Evolutionary conservation across 2,797 vertebrate species (phyloP).

Genomic region (Rhodeus uyekii): DNA sequence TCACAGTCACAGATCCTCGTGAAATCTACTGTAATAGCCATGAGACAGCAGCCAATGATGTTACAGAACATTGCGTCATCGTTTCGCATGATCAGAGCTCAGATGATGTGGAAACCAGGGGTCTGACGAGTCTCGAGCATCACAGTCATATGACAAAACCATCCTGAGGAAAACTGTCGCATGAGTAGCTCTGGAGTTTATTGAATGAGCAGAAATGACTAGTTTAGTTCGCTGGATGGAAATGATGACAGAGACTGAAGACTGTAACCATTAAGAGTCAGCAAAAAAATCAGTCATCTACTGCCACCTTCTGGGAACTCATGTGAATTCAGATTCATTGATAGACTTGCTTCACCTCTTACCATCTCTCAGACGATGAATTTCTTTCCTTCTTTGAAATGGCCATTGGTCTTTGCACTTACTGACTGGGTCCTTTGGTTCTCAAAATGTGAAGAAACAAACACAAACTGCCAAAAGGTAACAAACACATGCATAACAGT

Average conservation of each 20-base stretch:
- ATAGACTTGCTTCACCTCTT: background rate
- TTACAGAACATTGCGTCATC: background rate
- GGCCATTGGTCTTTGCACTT: background rate
- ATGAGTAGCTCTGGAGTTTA: no score
- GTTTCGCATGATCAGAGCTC: background rate
- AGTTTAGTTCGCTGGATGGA: background rate
- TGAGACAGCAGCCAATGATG: background rate
- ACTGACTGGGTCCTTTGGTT: background rate
- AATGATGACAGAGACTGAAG: background rate
- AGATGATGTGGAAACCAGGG: background rate
- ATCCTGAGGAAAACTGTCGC: no score
- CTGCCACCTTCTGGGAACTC: constrained; percentile 51
- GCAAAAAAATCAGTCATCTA: constrained; percentile 4
- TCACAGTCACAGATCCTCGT: background rate
- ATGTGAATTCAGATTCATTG: background rate
- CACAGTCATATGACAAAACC: constrained; percentile 4
- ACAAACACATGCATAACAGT: constrained; percentile 13
- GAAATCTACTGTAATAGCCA: background rate
- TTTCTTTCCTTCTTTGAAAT: background rate
- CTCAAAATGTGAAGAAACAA: constrained; percentile 14
- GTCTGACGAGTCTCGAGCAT: background rate
- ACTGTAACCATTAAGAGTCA: background rate
- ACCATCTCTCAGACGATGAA: background rate
- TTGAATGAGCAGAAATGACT: background rate
- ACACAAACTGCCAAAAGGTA: background rate